phyloP scores from a whole-genome alignment of 37 sponge, comb jelly and placozoan genomes.

The Geodia barretti region DNA sequence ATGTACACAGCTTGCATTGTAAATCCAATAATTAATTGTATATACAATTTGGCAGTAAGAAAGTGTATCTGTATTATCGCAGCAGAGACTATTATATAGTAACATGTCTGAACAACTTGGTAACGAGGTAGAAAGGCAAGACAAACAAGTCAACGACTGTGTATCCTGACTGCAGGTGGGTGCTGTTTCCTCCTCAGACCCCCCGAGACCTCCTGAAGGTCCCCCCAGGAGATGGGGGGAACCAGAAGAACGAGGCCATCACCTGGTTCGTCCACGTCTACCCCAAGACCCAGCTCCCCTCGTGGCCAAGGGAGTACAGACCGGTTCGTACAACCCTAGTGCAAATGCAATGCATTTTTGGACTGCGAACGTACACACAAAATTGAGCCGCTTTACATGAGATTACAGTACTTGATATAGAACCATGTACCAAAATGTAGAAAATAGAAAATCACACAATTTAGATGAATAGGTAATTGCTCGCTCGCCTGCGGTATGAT shows the following conservation, averaged over 20 bases:
- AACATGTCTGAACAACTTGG: too few species aligned
- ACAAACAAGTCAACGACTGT: too few species aligned
- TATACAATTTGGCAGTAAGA: too few species aligned
- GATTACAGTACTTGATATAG: not conserved
- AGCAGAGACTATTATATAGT: too few species aligned
- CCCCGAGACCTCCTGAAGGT: slow-evolving; percentile 84
- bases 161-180: slow-evolving; percentile 96
- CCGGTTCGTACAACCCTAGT: slow-evolving; percentile 89
- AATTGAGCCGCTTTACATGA: not conserved
- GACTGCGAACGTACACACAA: not conserved
- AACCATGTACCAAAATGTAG: not conserved
- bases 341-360: too few species aligned
- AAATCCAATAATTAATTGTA: too few species aligned
- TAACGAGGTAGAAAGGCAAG: too few species aligned
- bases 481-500: too few species aligned
- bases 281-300: slow-evolving; percentile 79
- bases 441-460: too few species aligned
- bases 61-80: too few species aligned
- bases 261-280: slow-evolving; percentile 88
- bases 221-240: slow-evolving; percentile 54
- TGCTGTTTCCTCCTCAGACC: slow-evolving; percentile 92
- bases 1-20: too few species aligned
- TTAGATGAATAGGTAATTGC: too few species aligned
- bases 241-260: slow-evolving; percentile 89
- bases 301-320: slow-evolving; percentile 89